phyloP scores from a whole-genome alignment of 2,113 vertebrate genomes.

The Rhinoptilus africanus region DNA sequence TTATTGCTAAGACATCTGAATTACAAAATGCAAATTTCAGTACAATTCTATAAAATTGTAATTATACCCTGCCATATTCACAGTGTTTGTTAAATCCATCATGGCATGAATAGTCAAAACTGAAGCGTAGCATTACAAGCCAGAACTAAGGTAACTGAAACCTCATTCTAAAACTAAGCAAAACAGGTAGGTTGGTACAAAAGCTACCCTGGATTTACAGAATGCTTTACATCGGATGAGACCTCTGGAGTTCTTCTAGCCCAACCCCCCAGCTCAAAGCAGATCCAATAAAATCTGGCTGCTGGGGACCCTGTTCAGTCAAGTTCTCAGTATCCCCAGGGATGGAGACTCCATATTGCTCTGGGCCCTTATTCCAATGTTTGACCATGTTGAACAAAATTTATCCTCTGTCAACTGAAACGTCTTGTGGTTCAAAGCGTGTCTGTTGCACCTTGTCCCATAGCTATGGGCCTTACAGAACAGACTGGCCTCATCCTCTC shows the following conservation, averaged over 20 bases:
- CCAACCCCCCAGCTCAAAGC: background rate
- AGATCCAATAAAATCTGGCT: background rate
- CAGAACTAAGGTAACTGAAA: background rate
- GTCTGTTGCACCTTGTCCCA: background rate
- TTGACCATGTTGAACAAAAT: background rate
- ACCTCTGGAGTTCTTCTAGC: background rate
- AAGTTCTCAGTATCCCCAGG: background rate
- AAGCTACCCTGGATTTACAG: background rate
- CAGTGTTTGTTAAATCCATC: background rate
- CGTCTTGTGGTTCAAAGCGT: background rate
- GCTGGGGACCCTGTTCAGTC: background rate
- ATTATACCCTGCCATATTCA: background rate
- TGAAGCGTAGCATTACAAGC: background rate
- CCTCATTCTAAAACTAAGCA: background rate
- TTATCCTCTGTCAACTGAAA: background rate
- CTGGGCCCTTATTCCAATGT: background rate
- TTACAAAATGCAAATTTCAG: background rate
- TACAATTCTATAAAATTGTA: background rate
- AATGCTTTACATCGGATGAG: background rate
- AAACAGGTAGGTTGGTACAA: background rate
- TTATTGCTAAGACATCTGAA: background rate
- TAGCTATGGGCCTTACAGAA: background rate
- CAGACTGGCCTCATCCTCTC: background rate
- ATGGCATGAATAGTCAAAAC: background rate
- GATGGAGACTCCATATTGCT: background rate